Conservation (phyloP, 2,113 vertebrate genomes). For the Okapia johnstoni region DNA sequence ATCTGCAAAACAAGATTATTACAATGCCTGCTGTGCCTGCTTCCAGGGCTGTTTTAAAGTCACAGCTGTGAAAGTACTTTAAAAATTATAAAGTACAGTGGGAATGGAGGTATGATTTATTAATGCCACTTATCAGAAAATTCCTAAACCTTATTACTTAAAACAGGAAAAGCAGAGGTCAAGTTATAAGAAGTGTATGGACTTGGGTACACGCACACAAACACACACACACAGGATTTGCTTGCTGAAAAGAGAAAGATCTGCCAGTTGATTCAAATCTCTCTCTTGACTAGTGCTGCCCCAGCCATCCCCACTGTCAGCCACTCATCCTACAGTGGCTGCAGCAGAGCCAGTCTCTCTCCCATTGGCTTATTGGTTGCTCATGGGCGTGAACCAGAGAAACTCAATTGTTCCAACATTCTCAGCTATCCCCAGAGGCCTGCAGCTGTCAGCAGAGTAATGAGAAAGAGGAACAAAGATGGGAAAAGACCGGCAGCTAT, state of each 20-base stretch:
- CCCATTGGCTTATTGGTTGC: not conserved
- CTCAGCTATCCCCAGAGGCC: not conserved
- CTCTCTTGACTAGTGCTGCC: not conserved
- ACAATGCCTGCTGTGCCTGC: no score
- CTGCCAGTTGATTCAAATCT: not conserved
- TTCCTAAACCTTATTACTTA: not conserved
- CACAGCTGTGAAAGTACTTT: not conserved
- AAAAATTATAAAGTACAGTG: not conserved
- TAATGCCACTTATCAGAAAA: not conserved
- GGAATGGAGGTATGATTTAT: not conserved
- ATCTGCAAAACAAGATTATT: not conserved
- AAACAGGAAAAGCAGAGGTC: not conserved
- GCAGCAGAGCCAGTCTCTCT: not conserved
- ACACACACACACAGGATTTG: not conserved
- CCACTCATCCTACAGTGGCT: not conserved
- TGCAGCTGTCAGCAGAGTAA: not conserved
- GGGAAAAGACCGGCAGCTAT: not conserved
- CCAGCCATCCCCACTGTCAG: not conserved
- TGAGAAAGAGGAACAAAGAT: not conserved
- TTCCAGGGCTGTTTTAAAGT: not conserved
- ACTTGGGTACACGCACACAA: no score
- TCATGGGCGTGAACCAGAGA: not conserved
- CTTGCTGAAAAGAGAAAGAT: not conserved
- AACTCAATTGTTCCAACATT: not conserved
- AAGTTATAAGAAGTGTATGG: not conserved